Base-by-base conservation (phyloP, 2,113 vertebrate species). In the Myrmecophaga tridactyla region DNA sequence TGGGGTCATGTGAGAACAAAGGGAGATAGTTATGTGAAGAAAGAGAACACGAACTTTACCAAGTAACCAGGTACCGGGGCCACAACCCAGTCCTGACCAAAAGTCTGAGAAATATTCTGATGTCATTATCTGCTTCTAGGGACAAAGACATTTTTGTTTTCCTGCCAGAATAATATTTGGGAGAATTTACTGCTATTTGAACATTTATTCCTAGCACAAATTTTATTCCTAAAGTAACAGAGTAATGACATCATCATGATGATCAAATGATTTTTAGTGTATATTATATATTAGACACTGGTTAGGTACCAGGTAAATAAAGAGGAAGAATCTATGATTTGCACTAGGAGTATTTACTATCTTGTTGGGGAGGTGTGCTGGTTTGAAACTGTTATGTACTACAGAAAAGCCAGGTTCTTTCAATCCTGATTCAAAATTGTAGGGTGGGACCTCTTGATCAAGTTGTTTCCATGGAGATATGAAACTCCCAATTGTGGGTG, bases 161-260 rank as follows among this genome's bases (percentile, higher is more conserved):
- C 48, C 41, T 94, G 51, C 39, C 58, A 76, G 39, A 75, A 60
- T 48, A 69, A 92, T 62, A 39, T 89, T 41, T 69, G 9, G 21
- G 46, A 81, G 23, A 53, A 67, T 77, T 94, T 92, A 76, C 46
- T 23, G 12, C 41, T 85, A 86, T 88, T 88, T 77, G 39, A 85
- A 89, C 65, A 18, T 91, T 94, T 36, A 80, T 8, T 80, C 3
- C 21, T 36, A 83, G 34, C 34, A 56, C 43, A 90, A 31, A 13
- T 90, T 96, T 96, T 43, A 92, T 87, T 96, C 13, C 65, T 83
- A 93, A 89, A 69, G 53, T 62, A 86, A 56, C n/a, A 89, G 36
- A 46, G 21, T 77, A 82, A 92, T 84, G 43, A 84, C 23, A 56
- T 53, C n/a, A n/a, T 75, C 25, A 72, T 36, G 29, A 75, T 60